Evolutionary conservation across 64 coral and sea anemone species (phyloP), one percentile per base, ranked within the genome.

Genomic region (Stichodactyla mertensii): DNA sequence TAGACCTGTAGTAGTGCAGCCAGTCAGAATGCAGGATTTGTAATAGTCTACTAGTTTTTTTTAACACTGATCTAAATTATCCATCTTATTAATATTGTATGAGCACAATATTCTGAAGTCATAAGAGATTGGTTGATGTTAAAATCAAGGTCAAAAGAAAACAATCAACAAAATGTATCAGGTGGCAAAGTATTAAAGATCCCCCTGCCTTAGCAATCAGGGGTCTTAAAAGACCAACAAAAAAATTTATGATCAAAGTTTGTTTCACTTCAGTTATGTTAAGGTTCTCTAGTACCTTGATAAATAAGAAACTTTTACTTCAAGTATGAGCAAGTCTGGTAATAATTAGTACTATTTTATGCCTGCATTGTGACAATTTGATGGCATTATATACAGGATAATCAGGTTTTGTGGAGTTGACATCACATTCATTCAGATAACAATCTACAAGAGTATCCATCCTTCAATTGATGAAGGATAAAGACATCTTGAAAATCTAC

Each of bases 401-500:
- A 31, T 31, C 69, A 74, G 69, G 69, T 74, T 70, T 31, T 74
- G 62, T 66, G 4, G 62, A 66, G 18, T 5, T 66, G 24, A 74
- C 69, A 74, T 12, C n/a, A 53, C 16, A 81, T 18, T 9, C 78
- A 81, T 23, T 54, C 78, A 53, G 78, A 81, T 81, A 81, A 81
- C 24, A 52, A 81, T 81, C 78, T 81, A 81, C 16, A 81, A 20
- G 15, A 81, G 69, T 74, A 74, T 74, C 69, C 7, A 74, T 74
- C 69, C 69, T 74, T 74, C 69, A 74, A 74, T 74, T 74, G 69
- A 74, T 27, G 69, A 74, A 74, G 69, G 69, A 74, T 74, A 31
- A 74, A 13, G 69, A 74, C 69, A 74, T 74, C 69, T 74, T 74
- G 24, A 74, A 74, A 26, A 74, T 28, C 69, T 74, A 26, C 20